These are phyloP conservation scores for Arge pagana DNA, from an alignment of 2,888 invertebrate species.

Conservation along the genomic window DNA sequence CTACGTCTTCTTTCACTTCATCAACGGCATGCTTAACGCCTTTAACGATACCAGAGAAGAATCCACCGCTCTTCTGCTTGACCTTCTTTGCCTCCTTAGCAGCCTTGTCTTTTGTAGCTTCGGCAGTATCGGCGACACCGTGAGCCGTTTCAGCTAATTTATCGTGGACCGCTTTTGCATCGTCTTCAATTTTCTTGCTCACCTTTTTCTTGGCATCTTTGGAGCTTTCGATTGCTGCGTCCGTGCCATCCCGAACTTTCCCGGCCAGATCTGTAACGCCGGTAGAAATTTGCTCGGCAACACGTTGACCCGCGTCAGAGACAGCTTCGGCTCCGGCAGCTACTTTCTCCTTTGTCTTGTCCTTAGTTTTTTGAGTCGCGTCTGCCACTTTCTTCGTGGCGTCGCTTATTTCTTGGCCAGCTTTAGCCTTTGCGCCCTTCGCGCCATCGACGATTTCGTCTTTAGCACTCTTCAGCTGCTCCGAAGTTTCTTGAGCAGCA, in stretches of 20 bases:
- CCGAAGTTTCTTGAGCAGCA: conserved; percentile 53
- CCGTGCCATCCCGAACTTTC: conserved; percentile 18
- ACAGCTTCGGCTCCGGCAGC: conserved; percentile 58
- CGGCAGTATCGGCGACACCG: conserved; percentile 25
- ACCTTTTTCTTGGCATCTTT: conserved; percentile 25
- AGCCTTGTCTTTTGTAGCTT: conserved; percentile 23
- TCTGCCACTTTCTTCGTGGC: conserved; percentile 21
- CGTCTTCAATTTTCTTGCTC: conserved; percentile 32
- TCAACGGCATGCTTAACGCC: conserved; percentile 15
- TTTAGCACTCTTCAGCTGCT: conserved; percentile 60
- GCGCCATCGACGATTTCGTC: conserved; percentile 52
- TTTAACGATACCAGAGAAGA: conserved; percentile 19
- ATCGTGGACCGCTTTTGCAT: conserved; percentile 26
- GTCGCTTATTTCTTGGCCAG: conserved; percentile 17
- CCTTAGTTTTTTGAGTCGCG: conserved; percentile 57
- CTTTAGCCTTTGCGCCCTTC: conserved; percentile 36
- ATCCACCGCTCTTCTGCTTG: conserved; percentile 28
- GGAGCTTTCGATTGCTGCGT: conserved; percentile 23
- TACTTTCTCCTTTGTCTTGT: conserved; percentile 46
- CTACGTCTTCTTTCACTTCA: conserved; percentile 33
- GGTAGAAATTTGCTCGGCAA: conserved; percentile 19
- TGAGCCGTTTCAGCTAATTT: conserved; percentile 26
- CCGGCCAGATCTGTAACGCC: conserved; percentile 44
- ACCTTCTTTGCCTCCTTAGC: conserved; percentile 30
- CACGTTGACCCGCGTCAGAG: conserved; percentile 41